Percentiles rank a stretch among this genome's conserved stretches.
Evolutionary conservation across 2,888 invertebrate genomes (phyloP).

Genomic region (Pyrochroa serraticornis): DNA sequence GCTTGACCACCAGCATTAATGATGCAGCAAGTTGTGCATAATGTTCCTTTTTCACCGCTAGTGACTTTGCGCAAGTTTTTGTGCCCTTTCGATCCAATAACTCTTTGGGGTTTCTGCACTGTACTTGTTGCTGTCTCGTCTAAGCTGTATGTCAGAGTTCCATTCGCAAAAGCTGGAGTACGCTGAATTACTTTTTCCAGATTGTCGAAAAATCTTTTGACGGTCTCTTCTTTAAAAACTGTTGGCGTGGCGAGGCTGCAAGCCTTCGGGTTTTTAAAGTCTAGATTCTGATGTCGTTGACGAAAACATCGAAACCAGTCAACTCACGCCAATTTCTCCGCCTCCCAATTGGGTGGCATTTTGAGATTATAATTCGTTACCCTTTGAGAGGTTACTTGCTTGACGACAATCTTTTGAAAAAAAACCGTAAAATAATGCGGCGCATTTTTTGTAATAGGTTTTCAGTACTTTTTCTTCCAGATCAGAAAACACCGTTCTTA

Average conservation of each 20-base stretch:
- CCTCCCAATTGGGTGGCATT: conserved; percentile 29
- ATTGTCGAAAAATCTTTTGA: conserved; percentile 38
- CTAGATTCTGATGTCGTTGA: conserved; percentile 25
- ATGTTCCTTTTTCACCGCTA: conserved; percentile 42
- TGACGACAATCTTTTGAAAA: conserved; percentile 1
- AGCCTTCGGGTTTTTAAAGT: conserved; percentile 36
- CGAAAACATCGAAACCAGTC: conserved; percentile 17
- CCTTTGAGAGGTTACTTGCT: conserved; percentile 31
- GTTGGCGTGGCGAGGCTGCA: conserved; percentile 33
- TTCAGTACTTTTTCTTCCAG: background rate
- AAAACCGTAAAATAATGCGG: conserved; percentile 7
- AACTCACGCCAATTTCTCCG: conserved; percentile 19
- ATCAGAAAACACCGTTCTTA: background rate
- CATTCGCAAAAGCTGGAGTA: conserved; percentile 35
- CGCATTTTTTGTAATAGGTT: conserved; percentile 13
- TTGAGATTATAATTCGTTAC: conserved; percentile 28
- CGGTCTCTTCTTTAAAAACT: conserved; percentile 28
- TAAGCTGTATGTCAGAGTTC: conserved; percentile 47
- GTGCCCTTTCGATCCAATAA: conserved; percentile 44
- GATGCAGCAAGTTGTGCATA: conserved; percentile 38
- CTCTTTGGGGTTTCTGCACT: conserved; percentile 46
- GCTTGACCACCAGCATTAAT: conserved; percentile 34
- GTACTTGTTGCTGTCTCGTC: conserved; percentile 50
- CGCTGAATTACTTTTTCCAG: conserved; percentile 35
- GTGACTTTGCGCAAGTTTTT: conserved; percentile 43